Conservation (phyloP, 2,797 vertebrate genomes). For the Coregonus suidteri region DNA sequence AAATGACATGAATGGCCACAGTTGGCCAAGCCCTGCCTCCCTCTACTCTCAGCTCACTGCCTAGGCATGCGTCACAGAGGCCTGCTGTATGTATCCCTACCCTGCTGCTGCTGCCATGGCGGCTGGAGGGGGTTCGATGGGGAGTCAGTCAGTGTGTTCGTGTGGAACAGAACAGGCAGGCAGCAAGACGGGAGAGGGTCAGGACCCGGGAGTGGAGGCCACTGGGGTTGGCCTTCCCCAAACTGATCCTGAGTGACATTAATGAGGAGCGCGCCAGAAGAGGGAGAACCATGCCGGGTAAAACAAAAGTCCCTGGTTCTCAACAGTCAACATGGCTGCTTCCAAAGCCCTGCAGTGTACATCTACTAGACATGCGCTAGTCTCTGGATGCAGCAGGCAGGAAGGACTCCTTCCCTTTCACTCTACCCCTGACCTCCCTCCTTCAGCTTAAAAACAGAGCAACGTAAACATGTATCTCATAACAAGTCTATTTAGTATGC, state of each 20-base stretch:
- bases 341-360: neutral
- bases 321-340: conserved; percentile 15
- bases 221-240: conserved; percentile 67
- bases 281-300: conserved; percentile 59
- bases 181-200: neutral
- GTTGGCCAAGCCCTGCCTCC: neutral
- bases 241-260: conserved; percentile 80
- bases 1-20: too few species aligned
- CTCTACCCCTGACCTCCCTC: neutral
- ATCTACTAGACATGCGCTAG: neutral
- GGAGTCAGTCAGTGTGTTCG: neutral
- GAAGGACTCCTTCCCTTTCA: neutral
- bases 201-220: conserved; percentile 33
- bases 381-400: too few species aligned
- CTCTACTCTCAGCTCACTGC: neutral
- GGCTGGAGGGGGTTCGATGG: neutral
- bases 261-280: conserved; percentile 74
- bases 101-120: neutral
- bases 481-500: conserved; percentile 1
- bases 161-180: conserved; percentile 1
- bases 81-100: neutral
- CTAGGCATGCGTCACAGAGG: neutral
- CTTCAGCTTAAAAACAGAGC: neutral
- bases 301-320: conserved; percentile 45
- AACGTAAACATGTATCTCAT: neutral